Base-by-base conservation (phyloP, 2,797 vertebrate genomes). In the Microctenopoma lineatum region DNA sequence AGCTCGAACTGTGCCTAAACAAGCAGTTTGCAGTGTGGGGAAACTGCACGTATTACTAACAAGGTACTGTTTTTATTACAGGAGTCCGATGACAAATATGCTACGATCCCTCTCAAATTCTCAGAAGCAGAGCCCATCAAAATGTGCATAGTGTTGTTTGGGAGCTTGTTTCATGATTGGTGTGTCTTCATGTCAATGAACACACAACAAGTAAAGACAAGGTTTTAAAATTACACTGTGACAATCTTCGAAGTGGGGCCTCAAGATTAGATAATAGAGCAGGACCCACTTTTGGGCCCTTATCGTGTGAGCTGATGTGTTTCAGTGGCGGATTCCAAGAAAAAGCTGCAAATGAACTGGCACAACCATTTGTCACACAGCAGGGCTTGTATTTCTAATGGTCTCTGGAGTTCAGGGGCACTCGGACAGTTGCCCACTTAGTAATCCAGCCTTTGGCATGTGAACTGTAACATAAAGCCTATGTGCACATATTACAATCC, bases 191-290 rank as follows among this genome's bases (percentile, higher is more conserved):
- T 26, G 25, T 15, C 9, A 27, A 27, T n/a, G 27, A 60, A 25
- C 15, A 45, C 4, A 51, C 5, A 41, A 29, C 12, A 39, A 1
- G 26, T 39, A 39, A 7, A 38, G 13, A 10, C 3, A 41, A 41
- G 39, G 11, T 13, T 14, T n/a, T 46, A 45, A 21, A 10, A 46
- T 6, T 18, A 46, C 18, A 18, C 9, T 46, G 10, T 10, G 45
- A 39, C 38, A 26, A 36, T 8, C n/a, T 21, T 44, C 16, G 42
- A 41, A 16, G 16, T 62, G 14, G 60, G 26, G 36, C 50, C 14
- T 47, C 2, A 16, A 50, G 36, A 41, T 62, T 50, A 56, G 51
- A 70, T 62, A 62, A 47, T 25, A 54, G 55, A 44, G 38, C 38
- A 41, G n/a, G 18, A 13, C 34, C 38, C 18, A 10, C 61, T 21